Base-by-base conservation (phyloP, 2,113 vertebrate species). In the Grammomys dolichurus region DNA sequence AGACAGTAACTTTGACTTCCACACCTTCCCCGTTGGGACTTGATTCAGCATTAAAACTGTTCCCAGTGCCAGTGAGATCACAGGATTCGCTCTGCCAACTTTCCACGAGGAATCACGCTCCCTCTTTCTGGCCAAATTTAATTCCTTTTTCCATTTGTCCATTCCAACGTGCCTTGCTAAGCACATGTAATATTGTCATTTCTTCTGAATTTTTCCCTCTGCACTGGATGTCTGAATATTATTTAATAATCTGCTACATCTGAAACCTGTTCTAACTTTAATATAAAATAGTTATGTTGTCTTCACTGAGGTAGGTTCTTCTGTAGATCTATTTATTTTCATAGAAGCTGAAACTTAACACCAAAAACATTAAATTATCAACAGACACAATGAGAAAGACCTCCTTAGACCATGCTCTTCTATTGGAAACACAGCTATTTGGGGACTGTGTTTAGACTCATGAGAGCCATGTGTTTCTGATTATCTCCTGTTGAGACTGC, bases 381-480 rank as follows among this genome's bases (percentile, higher is more conserved):
- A 87, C 96, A 96, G 91, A 87, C 70, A 90, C 48, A 80, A 76
- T 76, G 80, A 56, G 89, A 90, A 85, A 93, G 95, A 93, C 89
- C 81, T 92, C 73, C 36, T 92, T 82, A 94, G 56, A 46, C 31
- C 73, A 28, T 82, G n/a, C 60, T 95, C 54, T 58, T 86, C 91
- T 92, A 78, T 76, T 96, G 91, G 67, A 92, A 95, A 72, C 36
- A 65, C 81, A 78, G 73, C 91, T 94, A 26, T 95, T 94, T 94
- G 86, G 70, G 78, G 90, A 91, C 73, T 78, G 85, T 40, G 70
- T 95, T 87, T 82, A 67, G 78, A 77, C 88, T 95, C 40, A 26
- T 67, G 13, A 46, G 72, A 73, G 73, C 89, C 97, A 96, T 96
- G 87, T 97, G 96, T 96, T 97, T 96, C 91, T 95, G 81, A 97